These are phyloP conservation scores for Mesorhabditis sp. DNA, from an alignment of 2,888 invertebrate species.

Conservation along the genomic window DNA sequence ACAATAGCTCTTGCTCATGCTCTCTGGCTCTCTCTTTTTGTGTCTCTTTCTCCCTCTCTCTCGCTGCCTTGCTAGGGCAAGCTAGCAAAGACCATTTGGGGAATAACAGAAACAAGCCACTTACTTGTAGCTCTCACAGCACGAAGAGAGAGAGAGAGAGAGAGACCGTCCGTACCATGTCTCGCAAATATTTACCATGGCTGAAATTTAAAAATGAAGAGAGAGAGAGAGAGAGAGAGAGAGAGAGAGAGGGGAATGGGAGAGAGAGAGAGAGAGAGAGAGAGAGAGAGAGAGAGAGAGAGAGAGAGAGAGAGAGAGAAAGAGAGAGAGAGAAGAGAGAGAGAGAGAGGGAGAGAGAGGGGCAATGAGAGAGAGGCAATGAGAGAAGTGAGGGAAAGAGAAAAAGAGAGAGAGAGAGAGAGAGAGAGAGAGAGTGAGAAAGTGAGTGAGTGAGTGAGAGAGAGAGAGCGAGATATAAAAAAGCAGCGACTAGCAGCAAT, in stretches of 20 bases:
- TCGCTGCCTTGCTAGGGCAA: no score
- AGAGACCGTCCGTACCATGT: slow-evolving; percentile 6
- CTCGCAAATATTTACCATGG: not conserved
- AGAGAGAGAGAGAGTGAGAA: not conserved
- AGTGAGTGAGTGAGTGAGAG: no score
- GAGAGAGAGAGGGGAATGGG: not conserved
- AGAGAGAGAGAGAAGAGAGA: not conserved
- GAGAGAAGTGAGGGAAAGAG: no score
- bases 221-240: not conserved
- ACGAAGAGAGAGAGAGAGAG: no score
- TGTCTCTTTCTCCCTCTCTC: no score
- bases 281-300: no score
- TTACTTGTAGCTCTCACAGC: not conserved
- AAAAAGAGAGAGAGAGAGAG: not conserved
- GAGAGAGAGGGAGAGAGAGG: not conserved
- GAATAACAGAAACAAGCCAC: not conserved
- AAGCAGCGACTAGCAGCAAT: no score
- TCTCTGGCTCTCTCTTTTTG: not conserved
- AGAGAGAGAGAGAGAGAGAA: no score
- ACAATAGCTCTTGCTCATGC: not conserved
- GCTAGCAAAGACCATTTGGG: no score
- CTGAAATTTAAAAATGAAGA: not conserved
- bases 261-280: no score
- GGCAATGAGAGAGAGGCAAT: not conserved
- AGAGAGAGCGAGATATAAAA: no score